phyloP scores from a whole-genome alignment of 2,888 invertebrate species.

The Apamea crenata region DNA sequence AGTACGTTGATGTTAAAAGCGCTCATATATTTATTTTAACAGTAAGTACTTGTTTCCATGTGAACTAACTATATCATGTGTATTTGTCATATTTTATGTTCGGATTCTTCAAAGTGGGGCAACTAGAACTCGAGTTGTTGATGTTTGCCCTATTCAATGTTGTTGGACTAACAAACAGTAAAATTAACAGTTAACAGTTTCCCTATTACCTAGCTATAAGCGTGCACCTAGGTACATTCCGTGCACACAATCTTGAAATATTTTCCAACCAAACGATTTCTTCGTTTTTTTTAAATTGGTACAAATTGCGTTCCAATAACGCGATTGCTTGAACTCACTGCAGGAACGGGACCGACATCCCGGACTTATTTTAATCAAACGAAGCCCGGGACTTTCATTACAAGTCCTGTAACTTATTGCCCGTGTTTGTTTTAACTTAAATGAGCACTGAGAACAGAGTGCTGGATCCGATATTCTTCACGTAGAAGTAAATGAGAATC shows the following conservation, averaged over 20 bases:
- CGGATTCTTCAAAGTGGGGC: conserved; percentile 5
- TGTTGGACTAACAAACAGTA: conserved; percentile 26
- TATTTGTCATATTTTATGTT: neutral
- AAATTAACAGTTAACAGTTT: conserved; percentile 10
- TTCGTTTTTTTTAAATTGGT: conserved; percentile 55
- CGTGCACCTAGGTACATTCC: conserved; percentile 13
- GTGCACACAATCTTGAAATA: conserved; percentile 42
- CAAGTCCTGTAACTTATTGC: conserved; percentile 70
- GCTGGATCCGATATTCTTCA: conserved; percentile 21
- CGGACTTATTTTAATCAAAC: conserved; percentile 76
- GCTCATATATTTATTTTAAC: conserved; percentile 24
- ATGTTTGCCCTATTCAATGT: neutral
- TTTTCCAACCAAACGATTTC: conserved; percentile 53
- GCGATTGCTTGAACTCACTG: conserved; percentile 65
- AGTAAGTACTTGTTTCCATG: conserved; percentile 15
- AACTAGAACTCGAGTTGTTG: conserved; percentile 13
- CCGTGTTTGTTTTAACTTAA: conserved; percentile 71
- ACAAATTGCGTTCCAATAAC: conserved; percentile 59
- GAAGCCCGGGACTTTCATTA: conserved; percentile 78
- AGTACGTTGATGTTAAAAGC: conserved; percentile 29
- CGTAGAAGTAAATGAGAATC: conserved; percentile 13
- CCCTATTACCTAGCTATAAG: conserved; percentile 6
- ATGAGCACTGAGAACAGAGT: conserved; percentile 42
- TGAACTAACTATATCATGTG: conserved; percentile 4
- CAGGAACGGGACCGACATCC: conserved; percentile 55